Conservation (phyloP, 2,888 invertebrate species). For the Caenorhabditis uteleia region DNA sequence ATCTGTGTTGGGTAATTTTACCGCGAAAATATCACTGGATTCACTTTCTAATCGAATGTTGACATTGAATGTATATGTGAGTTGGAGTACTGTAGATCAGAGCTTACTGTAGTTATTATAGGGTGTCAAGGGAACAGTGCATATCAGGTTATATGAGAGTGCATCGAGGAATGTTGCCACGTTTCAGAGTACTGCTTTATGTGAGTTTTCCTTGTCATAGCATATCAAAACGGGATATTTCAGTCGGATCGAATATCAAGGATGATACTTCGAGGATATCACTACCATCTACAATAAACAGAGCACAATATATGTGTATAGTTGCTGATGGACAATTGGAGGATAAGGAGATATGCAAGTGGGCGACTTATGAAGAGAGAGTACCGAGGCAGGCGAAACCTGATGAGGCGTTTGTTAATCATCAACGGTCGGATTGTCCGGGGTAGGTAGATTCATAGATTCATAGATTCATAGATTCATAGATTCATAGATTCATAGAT, state of each 20-base stretch:
- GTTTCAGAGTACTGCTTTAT: slow-evolving; percentile 39
- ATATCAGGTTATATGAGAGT: slow-evolving; percentile 34
- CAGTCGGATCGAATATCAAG: slow-evolving; percentile 28
- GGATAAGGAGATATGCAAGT: slow-evolving; percentile 37
- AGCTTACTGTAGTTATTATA: slow-evolving; percentile 5
- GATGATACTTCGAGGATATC: slow-evolving; percentile 35
- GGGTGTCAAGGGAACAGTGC: slow-evolving; percentile 40
- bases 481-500: too few species aligned
- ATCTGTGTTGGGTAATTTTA: slow-evolving; percentile 33
- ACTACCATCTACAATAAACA: slow-evolving; percentile 30
- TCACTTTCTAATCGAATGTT: slow-evolving; percentile 39
- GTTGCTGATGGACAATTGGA: slow-evolving; percentile 32
- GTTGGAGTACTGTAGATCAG: background rate
- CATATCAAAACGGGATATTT: background rate
- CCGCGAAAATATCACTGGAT: slow-evolving; percentile 36
- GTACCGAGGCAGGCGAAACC: slow-evolving; percentile 24
- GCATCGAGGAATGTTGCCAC: slow-evolving; percentile 28
- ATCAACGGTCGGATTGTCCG: too few species aligned
- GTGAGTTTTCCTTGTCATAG: slow-evolving; percentile 7
- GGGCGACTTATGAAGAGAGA: slow-evolving; percentile 40
- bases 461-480: too few species aligned
- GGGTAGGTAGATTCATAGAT: too few species aligned
- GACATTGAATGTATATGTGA: slow-evolving; percentile 34
- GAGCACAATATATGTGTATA: slow-evolving; percentile 40
- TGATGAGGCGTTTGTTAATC: too few species aligned